A percentile compares a stretch with the other conserved stretches of the same genome.
These are phyloP conservation scores for Drosophila borealis DNA, from an alignment of 2,888 invertebrate species.

Conservation along the genomic window DNA sequence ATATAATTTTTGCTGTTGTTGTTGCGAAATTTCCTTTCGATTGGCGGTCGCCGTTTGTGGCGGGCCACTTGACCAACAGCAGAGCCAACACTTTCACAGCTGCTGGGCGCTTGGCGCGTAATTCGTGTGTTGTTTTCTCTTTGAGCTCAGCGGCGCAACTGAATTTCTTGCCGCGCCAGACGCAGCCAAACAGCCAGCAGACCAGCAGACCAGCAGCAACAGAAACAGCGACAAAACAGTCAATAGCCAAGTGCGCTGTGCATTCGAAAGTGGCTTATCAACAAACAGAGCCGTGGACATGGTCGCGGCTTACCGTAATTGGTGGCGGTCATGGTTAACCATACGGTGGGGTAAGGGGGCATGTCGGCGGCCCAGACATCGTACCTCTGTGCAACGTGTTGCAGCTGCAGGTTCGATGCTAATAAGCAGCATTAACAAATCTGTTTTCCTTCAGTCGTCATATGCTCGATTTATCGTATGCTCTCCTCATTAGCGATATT, in stretches of 20 bases:
- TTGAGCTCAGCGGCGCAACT: conserved; percentile 76
- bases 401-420: conserved; percentile 66
- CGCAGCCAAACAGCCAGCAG: conserved; percentile 47
- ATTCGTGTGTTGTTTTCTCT: conserved; percentile 72
- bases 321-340: conserved; percentile 60
- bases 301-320: conserved; percentile 69
- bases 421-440: conserved; percentile 65
- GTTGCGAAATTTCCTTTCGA: conserved; percentile 66
- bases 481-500: conserved; percentile 62
- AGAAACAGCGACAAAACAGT: conserved; percentile 32
- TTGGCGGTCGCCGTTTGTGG: conserved; percentile 26
- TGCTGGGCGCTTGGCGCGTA: conserved; percentile 63
- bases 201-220: conserved; percentile 26
- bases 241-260: conserved; percentile 49
- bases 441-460: conserved; percentile 31
- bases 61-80: conserved; percentile 57
- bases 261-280: conserved; percentile 70
- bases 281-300: conserved; percentile 61
- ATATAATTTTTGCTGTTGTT: conserved; percentile 55
- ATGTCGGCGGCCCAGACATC: conserved; percentile 12
- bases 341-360: conserved; percentile 14
- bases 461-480: conserved; percentile 66
- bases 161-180: conserved; percentile 62
- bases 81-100: conserved; percentile 60
- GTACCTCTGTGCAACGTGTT: conserved; percentile 43